phyloP scores from a whole-genome alignment of 2,888 invertebrate genomes.

The Punctoribates punctum region DNA sequence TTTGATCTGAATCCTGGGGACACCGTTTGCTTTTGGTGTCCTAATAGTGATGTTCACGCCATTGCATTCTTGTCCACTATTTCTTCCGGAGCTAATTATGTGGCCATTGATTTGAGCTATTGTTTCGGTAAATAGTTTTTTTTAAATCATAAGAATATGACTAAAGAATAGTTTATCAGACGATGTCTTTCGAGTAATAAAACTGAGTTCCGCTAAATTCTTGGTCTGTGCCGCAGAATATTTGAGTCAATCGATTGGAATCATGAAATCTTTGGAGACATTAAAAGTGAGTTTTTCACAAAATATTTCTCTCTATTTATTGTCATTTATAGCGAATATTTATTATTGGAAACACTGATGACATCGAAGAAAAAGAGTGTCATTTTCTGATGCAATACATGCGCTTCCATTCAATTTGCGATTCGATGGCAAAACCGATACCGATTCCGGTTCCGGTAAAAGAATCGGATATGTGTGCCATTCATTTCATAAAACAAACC shows the following conservation, averaged over 20 bases:
- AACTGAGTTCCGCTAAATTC: conserved; percentile 1
- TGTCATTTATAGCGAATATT: not conserved
- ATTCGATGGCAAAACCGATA: not conserved
- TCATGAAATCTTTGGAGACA: not conserved
- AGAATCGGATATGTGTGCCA: not conserved
- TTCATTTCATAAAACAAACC: not conserved
- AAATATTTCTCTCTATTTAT: not conserved
- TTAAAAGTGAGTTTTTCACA: not conserved
- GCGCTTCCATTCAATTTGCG: not conserved
- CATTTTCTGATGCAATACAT: conserved; percentile 3
- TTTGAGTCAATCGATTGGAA: not conserved
- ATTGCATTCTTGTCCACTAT: conserved; percentile 7
- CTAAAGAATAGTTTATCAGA: not conserved
- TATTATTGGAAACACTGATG: not conserved
- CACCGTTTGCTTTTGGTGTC: conserved; percentile 21
- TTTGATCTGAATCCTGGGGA: not conserved
- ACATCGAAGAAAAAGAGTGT: not conserved
- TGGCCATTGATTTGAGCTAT: not conserved
- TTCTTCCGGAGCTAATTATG: not conserved
- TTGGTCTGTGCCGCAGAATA: not conserved
- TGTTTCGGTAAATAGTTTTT: not conserved
- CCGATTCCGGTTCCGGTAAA: not conserved
- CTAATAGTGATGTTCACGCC: conserved; percentile 22
- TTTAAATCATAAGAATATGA: not conserved
- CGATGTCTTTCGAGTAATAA: not conserved